Conservation (phyloP, 2,888 invertebrate genomes). For the Pollenia labialis region DNA sequence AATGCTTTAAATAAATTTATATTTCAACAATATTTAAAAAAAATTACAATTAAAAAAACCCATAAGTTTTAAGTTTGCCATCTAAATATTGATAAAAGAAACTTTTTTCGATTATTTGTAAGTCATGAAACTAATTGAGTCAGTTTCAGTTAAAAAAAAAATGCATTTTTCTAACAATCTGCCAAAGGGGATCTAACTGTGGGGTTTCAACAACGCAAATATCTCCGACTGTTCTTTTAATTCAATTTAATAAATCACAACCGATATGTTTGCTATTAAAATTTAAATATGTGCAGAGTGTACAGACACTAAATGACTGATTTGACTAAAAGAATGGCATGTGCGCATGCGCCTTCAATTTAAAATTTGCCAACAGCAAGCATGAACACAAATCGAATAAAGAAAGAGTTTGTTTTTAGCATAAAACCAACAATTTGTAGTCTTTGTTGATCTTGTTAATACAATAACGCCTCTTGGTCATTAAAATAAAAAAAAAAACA, state of each 20-base stretch:
- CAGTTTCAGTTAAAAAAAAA: neutral
- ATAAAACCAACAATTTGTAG: constrained; percentile 42
- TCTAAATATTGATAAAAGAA: too few species aligned
- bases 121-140: neutral
- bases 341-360: constrained; percentile 67
- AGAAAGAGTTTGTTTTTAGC: neutral
- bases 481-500: constrained; percentile 10
- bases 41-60: too few species aligned
- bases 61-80: too few species aligned
- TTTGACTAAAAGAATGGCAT: constrained; percentile 64
- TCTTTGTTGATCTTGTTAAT: constrained; percentile 68
- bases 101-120: too few species aligned
- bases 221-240: constrained; percentile 7
- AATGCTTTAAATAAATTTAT: too few species aligned
- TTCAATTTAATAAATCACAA: constrained; percentile 44
- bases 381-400: constrained; percentile 5
- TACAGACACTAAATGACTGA: constrained; percentile 26
- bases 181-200: neutral
- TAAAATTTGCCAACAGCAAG: constrained; percentile 1
- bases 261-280: neutral
- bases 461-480: constrained; percentile 49
- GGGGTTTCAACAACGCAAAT: neutral
- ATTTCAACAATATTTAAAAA: too few species aligned
- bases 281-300: neutral
- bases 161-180: neutral